phyloP scores from a whole-genome alignment of 2,113 vertebrate species.

The Amblyornis subalaris region DNA sequence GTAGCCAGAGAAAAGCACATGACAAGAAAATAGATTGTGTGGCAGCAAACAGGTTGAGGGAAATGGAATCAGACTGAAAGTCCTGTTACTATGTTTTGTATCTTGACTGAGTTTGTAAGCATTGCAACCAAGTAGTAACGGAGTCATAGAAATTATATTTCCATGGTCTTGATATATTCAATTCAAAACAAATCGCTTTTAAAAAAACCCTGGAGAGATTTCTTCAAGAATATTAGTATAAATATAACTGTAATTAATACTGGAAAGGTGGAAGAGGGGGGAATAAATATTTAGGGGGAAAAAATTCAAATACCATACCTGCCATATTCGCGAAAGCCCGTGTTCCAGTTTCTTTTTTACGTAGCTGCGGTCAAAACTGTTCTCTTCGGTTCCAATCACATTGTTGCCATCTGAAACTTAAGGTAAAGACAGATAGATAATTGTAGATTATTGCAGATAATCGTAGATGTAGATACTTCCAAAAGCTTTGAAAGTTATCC shows the following conservation, averaged over 20 bases:
- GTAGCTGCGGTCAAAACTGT: slow-evolving; percentile 89
- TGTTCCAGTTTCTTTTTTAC: slow-evolving; percentile 98
- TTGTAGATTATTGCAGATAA: too few relatives aligned
- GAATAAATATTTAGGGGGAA: background rate
- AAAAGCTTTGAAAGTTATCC: background rate
- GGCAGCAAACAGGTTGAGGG: background rate
- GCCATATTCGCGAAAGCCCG: slow-evolving; percentile 95
- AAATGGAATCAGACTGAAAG: background rate
- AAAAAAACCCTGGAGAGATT: background rate
- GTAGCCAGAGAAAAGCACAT: background rate
- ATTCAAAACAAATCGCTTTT: background rate
- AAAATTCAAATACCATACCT: slow-evolving; percentile 73
- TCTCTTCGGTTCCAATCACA: slow-evolving; percentile 75
- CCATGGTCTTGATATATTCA: background rate
- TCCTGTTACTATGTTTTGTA: background rate
- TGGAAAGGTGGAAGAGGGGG: rapidly evolving
- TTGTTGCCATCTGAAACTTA: slow-evolving; percentile 74
- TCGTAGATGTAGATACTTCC: background rate
- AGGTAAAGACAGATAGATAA: background rate
- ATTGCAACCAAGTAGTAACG: background rate
- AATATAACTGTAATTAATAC: background rate
- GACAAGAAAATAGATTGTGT: background rate
- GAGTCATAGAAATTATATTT: background rate
- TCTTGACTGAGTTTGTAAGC: background rate
- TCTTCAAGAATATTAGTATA: background rate